Percentiles rank a stretch among this genome's conserved stretches.
These are phyloP conservation scores for Molorchus minor DNA, from an alignment of 2,888 invertebrate species.

Conservation along the genomic window DNA sequence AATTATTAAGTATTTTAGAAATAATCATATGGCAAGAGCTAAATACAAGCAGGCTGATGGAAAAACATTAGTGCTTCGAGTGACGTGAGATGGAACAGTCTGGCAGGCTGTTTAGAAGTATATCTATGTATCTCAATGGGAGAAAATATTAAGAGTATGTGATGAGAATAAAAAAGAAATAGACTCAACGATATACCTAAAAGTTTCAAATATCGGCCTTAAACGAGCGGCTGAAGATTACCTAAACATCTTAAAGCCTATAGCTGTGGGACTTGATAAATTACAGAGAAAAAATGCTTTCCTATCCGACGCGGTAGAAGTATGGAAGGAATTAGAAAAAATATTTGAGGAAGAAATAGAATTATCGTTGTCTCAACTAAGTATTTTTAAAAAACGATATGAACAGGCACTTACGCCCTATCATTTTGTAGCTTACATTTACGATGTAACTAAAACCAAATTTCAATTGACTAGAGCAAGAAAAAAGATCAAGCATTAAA, in stretches of 20 bases:
- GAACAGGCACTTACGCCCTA: slow-evolving; percentile 15
- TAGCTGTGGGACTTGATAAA: slow-evolving; percentile 30
- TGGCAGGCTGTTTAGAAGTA: slow-evolving; percentile 11
- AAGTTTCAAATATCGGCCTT: slow-evolving; percentile 29
- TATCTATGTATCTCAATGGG: too few relatives aligned
- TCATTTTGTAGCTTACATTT: slow-evolving; percentile 23
- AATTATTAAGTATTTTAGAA: slow-evolving; percentile 22
- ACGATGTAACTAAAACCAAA: slow-evolving; percentile 14
- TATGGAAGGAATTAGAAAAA: slow-evolving; percentile 17
- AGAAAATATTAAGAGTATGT: too few relatives aligned
- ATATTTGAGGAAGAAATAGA: slow-evolving; percentile 3
- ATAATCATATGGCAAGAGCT: slow-evolving; percentile 20
- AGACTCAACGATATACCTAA: slow-evolving; percentile 18
- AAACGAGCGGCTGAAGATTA: slow-evolving; percentile 28
- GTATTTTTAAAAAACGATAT: slow-evolving; percentile 15
- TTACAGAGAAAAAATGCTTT: slow-evolving; percentile 22
- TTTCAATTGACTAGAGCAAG: slow-evolving; percentile 7
- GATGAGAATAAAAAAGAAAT: slow-evolving; percentile 14
- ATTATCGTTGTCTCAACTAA: neutral
- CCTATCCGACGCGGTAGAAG: slow-evolving; percentile 26
- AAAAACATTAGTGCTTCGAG: slow-evolving; percentile 20
- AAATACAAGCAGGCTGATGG: slow-evolving; percentile 19
- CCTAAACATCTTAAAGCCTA: slow-evolving; percentile 28
- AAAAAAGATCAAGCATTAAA: slow-evolving; percentile 6
- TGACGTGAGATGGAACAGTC: slow-evolving; percentile 23